phyloP scores from a whole-genome alignment of 2,797 vertebrate species.

The Pitangus sulphuratus region DNA sequence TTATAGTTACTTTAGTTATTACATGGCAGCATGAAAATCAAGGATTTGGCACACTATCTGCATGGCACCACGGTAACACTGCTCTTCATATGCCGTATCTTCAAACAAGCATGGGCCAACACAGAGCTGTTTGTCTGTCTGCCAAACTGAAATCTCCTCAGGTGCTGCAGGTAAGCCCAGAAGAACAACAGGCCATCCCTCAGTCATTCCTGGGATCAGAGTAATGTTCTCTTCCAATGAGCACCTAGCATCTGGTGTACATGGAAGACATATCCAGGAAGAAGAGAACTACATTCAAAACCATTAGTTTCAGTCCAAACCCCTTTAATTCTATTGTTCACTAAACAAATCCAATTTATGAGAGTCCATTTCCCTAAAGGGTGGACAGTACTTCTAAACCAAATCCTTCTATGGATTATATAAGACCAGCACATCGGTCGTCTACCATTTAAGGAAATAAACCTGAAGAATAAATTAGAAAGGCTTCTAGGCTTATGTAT shows the following conservation, averaged over 20 bases:
- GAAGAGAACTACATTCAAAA: neutral
- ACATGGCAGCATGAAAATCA: neutral
- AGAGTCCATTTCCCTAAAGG: neutral
- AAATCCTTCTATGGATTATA: neutral
- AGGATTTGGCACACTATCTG: neutral
- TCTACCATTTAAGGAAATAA: neutral
- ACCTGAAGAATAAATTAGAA: neutral
- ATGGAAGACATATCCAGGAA: neutral
- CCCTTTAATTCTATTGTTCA: neutral
- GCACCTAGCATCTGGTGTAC: accelerated
- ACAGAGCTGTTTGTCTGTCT: conserved; percentile 1
- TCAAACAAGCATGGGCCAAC: neutral
- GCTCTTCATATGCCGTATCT: neutral
- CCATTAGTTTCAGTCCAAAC: neutral
- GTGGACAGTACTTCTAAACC: neutral
- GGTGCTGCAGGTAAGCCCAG: neutral
- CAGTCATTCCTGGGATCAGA: neutral
- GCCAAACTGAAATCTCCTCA: neutral
- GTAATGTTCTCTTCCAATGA: neutral
- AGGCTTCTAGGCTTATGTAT: neutral
- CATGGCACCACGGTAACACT: neutral
- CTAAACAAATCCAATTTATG: neutral
- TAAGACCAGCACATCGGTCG: neutral
- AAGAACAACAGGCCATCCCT: neutral
- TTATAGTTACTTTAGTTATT: neutral